Evolutionary conservation across 2,888 invertebrate species (phyloP).

Genomic region (Cosmorhoe ocellata): DNA sequence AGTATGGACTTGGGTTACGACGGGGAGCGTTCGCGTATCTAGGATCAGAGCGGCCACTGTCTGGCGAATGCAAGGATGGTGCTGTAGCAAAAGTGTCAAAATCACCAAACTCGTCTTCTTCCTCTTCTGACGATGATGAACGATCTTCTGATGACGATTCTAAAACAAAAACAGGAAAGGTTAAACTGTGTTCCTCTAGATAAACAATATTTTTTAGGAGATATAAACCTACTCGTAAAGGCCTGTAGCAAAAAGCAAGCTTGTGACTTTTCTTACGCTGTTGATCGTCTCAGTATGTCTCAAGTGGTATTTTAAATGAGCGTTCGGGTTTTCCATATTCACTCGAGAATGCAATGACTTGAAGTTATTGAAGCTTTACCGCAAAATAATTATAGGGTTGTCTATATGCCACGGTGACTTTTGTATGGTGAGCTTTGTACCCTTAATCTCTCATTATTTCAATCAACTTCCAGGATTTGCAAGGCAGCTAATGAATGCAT

Average conservation of each 20-base stretch:
- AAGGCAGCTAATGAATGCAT: slow-evolving; percentile 49
- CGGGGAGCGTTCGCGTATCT: slow-evolving; percentile 81
- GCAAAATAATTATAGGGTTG: too few relatives aligned
- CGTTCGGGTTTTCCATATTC: slow-evolving; percentile 49
- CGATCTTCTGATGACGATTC: slow-evolving; percentile 73
- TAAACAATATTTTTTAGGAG: background rate
- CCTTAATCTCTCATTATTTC: slow-evolving; percentile 36
- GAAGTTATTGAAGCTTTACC: too few relatives aligned
- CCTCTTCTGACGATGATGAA: slow-evolving; percentile 81
- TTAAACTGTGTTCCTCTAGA: background rate
- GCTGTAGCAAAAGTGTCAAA: slow-evolving; percentile 77
- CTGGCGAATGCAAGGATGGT: slow-evolving; percentile 86
- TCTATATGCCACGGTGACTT: too few relatives aligned
- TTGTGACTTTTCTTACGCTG: slow-evolving; percentile 45
- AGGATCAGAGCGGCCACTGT: slow-evolving; percentile 84
- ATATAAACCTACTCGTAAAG: too few relatives aligned
- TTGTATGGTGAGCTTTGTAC: too few relatives aligned
- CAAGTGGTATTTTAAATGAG: slow-evolving; percentile 61
- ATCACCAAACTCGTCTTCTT: slow-evolving; percentile 83
- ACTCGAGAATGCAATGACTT: slow-evolving; percentile 45
- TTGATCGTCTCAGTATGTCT: slow-evolving; percentile 44
- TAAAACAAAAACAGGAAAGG: slow-evolving; percentile 41
- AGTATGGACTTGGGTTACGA: slow-evolving; percentile 91
- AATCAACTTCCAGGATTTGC: slow-evolving; percentile 43
- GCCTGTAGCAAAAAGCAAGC: slow-evolving; percentile 52